Base-by-base conservation (phyloP, 2,888 invertebrate species). In the Myathropa florea region DNA sequence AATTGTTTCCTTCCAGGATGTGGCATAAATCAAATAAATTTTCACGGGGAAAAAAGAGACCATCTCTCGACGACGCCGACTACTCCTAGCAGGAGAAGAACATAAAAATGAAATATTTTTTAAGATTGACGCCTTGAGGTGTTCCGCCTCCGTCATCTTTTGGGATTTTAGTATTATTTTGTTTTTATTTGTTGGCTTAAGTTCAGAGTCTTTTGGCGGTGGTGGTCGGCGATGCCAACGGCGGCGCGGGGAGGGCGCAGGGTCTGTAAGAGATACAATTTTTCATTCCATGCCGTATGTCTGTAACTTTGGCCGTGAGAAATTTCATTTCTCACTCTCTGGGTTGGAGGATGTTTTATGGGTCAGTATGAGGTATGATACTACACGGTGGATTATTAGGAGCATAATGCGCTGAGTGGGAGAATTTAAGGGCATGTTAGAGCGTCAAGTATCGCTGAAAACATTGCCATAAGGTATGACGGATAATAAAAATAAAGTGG, bases 21-120 rank as follows among this genome's bases (percentile, higher is more conserved):
- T 57, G 78, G 75, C 82, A 86, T 86, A 86, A 86, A 86, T 86
- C 86, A 86, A 86, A 85, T 73, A 81, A 85, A 82, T 75, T 82
- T 78, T n/a, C 23, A 14, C 64, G 63, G 72, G 68, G 60, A 59
- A 39, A 78, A 57, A 68, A 67, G 70, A 75, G 70, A 18, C 65
- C 24, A 23, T 81, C 60, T 6, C 6, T 46, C 39, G n/a, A 14
- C 1, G n/a, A n/a, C 46, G n/a, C 6, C 7, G 7, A 39, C 39
- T 6, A n/a, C n/a, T n/a, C n/a, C n/a, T n/a, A 39, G n/a, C 18
- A 18, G 46, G 55, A 60, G 39, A 24, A 75, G 71, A 86, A 78
- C 82, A 82, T 86, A 86, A 86, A 81, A 86, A 82, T 82, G 70
- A 82, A 82, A 86, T 78, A 78, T 82, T 70, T 65, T 82, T 70